Evolutionary conservation across 2,888 invertebrate genomes (phyloP), one percentile per base, ranked within the genome.

Genomic region (Parnassius smintheus): DNA sequence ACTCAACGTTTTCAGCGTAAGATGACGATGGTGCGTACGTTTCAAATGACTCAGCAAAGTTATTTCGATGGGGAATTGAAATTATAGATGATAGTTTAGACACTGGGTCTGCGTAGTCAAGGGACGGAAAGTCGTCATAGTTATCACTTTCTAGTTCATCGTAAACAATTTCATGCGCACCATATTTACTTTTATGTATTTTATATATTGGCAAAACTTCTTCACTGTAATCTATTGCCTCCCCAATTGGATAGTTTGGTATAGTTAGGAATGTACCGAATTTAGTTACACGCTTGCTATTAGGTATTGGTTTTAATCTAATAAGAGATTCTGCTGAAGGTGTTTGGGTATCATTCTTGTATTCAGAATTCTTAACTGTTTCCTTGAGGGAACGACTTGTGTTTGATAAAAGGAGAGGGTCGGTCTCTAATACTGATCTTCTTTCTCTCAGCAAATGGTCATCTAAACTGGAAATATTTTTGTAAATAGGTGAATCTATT

Each of bases 401-500:
- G 52, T 73, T 77, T 10, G 73, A 71, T 69, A 81, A 59, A 57
- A 83, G 50, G 69, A 88, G 87, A 18, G 81, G 78, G 7, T 78
- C 68, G 9, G 80, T 81, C 35, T 88, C 83, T 72, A 88, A 63
- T 22, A 72, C 66, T 10, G 80, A 68, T 60, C 80, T 72, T 69
- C 73, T 79, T 67, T 69, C 75, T 12, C 71, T 49, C 9, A 18
- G 45, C 10, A 18, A 49, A 42, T 35, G 18, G 9, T 57, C 4
- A 41, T 9, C 41, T 11, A 13, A 12, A 22, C 12, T 7, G n/a
- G 18, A 10, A n/a, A 3, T 71, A 22, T 70, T 49, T 49, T 13
- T 75, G 63, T 64, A 66, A 50, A 1, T 18, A 10, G 66, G 72
- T 64, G 58, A 60, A 41, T 63, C 65, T 42, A 55, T 18, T 53